Conservation (phyloP, 2,888 invertebrate species). For the Lithophane ornitopus region DNA sequence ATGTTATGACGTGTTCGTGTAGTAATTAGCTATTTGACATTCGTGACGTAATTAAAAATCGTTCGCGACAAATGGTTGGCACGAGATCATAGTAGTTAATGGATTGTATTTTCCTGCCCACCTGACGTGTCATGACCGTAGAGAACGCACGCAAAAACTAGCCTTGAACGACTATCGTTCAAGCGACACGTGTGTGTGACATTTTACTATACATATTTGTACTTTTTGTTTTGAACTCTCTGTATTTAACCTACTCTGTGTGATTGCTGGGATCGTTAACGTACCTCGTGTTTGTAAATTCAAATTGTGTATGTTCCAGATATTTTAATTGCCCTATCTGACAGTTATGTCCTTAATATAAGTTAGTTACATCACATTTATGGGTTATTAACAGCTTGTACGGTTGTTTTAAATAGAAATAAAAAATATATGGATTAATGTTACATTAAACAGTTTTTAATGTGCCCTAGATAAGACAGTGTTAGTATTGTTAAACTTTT, state of each 20-base stretch:
- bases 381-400: slow-evolving; percentile 16
- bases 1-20: slow-evolving; percentile 16
- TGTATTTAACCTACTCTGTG: slow-evolving; percentile 54
- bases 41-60: slow-evolving; percentile 54
- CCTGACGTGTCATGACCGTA: slow-evolving; percentile 63
- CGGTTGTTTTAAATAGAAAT: not conserved
- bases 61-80: slow-evolving; percentile 64
- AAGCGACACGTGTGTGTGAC: slow-evolving; percentile 44
- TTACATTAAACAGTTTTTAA: not conserved
- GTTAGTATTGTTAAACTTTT: not conserved
- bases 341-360: slow-evolving; percentile 28
- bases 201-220: slow-evolving; percentile 50
- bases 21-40: slow-evolving; percentile 34
- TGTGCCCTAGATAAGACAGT: not conserved
- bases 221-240: slow-evolving; percentile 43
- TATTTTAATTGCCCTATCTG: slow-evolving; percentile 46
- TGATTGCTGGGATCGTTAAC: slow-evolving; percentile 34
- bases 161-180: slow-evolving; percentile 50
- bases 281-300: slow-evolving; percentile 50
- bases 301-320: slow-evolving; percentile 48
- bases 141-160: slow-evolving; percentile 76
- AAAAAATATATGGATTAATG: not conserved
- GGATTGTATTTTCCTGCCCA: slow-evolving; percentile 77
- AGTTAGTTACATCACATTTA: slow-evolving; percentile 19
- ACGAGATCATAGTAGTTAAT: slow-evolving; percentile 70